A percentile compares a stretch with the other conserved stretches of the same genome.
phyloP scores from a whole-genome alignment of 2,797 vertebrate species.

The Clarias pachynema region DNA sequence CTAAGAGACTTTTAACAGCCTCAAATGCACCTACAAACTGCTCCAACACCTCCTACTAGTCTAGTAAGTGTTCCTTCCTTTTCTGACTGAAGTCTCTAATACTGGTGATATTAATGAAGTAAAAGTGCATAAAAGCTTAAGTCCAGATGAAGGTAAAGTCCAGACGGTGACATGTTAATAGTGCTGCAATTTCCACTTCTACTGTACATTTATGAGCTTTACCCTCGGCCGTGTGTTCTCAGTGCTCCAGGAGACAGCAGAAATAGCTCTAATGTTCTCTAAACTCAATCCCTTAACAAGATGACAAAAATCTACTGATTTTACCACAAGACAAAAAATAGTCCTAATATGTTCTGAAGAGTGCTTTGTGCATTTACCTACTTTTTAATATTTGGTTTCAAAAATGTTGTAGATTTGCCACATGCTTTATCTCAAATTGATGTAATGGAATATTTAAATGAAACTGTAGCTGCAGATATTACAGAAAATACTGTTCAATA shows the following conservation, averaged over 20 bases:
- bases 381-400: neutral
- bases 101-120: constrained; percentile 14
- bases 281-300: neutral
- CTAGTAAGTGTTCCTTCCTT: neutral
- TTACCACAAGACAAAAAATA: neutral
- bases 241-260: neutral
- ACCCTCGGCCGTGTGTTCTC: neutral
- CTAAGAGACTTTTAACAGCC: neutral
- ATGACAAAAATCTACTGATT: constrained; percentile 13
- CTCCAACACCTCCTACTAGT: neutral
- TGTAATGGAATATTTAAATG: neutral
- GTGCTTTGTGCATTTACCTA: neutral
- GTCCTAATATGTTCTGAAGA: neutral
- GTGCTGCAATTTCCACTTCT: constrained; percentile 46
- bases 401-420: neutral
- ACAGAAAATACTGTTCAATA: constrained; percentile 11
- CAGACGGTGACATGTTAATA: constrained; percentile 45
- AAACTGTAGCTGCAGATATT: neutral
- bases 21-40: neutral
- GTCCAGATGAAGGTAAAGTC: constrained; percentile 9
- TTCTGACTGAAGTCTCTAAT: neutral
- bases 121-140: neutral
- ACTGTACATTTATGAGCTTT: constrained; percentile 20
- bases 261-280: neutral
- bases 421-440: neutral